Base-by-base conservation (phyloP, 2,113 vertebrate genomes). In the Climacteris rufus region DNA sequence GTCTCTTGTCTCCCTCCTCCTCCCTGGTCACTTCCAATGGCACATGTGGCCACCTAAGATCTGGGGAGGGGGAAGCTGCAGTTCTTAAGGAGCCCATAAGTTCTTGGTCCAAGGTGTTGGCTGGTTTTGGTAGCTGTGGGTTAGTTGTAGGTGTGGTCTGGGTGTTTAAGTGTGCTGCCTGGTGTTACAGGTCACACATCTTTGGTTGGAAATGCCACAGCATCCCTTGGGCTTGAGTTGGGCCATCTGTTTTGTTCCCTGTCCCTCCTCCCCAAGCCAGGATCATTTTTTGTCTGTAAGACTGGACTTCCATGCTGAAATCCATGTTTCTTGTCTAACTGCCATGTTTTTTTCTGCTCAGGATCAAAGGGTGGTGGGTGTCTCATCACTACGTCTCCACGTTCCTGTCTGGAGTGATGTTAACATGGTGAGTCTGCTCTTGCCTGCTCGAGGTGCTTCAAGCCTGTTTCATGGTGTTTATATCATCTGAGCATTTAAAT, bases 301-400 rank as follows among this genome's bases (percentile, higher is more conserved):
- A 53, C 65, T 53, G 49, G 56, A 44, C 20, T 50, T 78, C 0
- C 35, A 5, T 30, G 42, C 27, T 87, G 44, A 85, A 57, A 31
- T 52, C 31, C 12, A 0, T 5, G 9, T 64, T 82, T 70, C 13
- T 63, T 2, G 0, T 61, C 44, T 92, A 61, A 87, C 37, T 37
- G 56, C 33, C 7, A 3, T 9, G 2, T 49, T 75, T 96, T 44
- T 40, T 86, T 68, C 53, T 94, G 57, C 91, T 76, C 72, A 98
- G 99, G 96, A 99, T 99, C 94, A 99, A 99, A 98, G 99, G 99
- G 68, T 99, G 99, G 99, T 99, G 99, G 99, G 99, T 99, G 77
- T 99, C 98, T 60, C 99, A 99, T 95, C 99, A 99, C 95, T 99
- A 99, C 0, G 99, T 99, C 20, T 99, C 99, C 68, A 99, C 99